Percentiles rank a stretch among this genome's conserved stretches.
phyloP scores from a whole-genome alignment of 2,797 vertebrate genomes.

The Valencia hispanica region DNA sequence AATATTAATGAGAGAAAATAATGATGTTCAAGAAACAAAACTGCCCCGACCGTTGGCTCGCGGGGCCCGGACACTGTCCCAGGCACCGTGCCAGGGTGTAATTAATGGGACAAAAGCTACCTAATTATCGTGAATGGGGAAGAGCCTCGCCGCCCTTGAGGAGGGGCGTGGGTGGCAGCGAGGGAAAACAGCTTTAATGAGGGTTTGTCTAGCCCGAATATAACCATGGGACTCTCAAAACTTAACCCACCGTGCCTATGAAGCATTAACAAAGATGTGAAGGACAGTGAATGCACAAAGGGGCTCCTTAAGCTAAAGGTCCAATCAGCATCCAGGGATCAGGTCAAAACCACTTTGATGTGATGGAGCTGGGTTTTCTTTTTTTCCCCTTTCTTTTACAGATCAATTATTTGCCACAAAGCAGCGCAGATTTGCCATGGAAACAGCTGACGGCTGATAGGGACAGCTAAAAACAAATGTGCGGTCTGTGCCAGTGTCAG shows the following conservation, averaged over 20 bases:
- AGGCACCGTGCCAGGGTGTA: conserved; percentile 67
- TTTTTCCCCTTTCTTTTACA: neutral
- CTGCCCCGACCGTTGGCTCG: conserved; percentile 61
- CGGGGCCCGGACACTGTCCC: conserved; percentile 55
- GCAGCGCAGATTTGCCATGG: neutral
- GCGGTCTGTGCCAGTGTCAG: neutral
- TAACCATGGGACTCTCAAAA: conserved; percentile 80
- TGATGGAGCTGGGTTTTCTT: conserved; percentile 21
- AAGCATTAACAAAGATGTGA: conserved; percentile 71
- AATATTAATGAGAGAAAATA: conserved; percentile 66
- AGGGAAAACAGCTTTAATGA: conserved; percentile 79
- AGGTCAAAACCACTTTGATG: conserved; percentile 9
- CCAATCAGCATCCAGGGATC: conserved; percentile 32
- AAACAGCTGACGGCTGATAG: conserved; percentile 13
- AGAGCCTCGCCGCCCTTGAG: conserved; percentile 63
- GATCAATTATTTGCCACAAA: conserved; percentile 10
- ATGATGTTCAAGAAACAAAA: conserved; percentile 77
- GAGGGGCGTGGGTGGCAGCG: conserved; percentile 58
- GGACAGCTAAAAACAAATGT: conserved; percentile 9
- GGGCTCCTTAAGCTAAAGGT: conserved; percentile 56
- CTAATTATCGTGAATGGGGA: conserved; percentile 80
- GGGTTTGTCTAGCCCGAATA: conserved; percentile 73
- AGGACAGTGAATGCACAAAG: conserved; percentile 76
- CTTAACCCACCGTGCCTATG: conserved; percentile 64
- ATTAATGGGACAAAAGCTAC: conserved; percentile 82